phyloP scores from a whole-genome alignment of 2,113 vertebrate species.

The Corvus cornix region DNA sequence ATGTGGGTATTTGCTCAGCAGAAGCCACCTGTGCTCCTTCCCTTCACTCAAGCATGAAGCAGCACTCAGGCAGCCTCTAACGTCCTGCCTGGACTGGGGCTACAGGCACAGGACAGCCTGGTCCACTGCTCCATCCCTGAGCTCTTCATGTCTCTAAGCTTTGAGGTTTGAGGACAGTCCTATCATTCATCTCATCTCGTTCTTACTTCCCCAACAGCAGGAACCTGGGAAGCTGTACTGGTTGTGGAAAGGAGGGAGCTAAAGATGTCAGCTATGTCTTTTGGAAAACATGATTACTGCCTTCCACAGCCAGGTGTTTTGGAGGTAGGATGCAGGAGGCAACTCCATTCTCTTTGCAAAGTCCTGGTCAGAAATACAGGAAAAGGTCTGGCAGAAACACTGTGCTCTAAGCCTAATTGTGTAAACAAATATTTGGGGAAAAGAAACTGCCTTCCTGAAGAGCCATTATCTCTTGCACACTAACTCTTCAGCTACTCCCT shows the following conservation, averaged over 20 bases:
- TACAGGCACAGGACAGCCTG: background rate
- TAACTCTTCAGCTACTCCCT: background rate
- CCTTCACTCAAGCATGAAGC: background rate
- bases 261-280: background rate
- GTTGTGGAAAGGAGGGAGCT: background rate
- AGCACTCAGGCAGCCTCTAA: background rate
- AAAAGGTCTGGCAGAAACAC: background rate
- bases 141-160: background rate
- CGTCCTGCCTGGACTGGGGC: background rate
- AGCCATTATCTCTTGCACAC: background rate
- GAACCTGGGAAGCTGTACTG: background rate
- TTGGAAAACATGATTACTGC: background rate
- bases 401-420: background rate
- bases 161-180: background rate
- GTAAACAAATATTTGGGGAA: background rate
- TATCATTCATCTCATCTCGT: background rate
- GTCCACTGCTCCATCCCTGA: background rate
- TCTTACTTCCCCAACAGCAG: background rate
- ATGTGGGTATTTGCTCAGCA: background rate
- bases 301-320: background rate
- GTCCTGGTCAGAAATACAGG: background rate
- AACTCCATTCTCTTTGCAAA: background rate
- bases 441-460: background rate
- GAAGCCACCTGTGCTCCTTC: background rate
- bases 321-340: background rate